phyloP scores from a whole-genome alignment of 2,888 invertebrate species.

The Pammene fasciana region DNA sequence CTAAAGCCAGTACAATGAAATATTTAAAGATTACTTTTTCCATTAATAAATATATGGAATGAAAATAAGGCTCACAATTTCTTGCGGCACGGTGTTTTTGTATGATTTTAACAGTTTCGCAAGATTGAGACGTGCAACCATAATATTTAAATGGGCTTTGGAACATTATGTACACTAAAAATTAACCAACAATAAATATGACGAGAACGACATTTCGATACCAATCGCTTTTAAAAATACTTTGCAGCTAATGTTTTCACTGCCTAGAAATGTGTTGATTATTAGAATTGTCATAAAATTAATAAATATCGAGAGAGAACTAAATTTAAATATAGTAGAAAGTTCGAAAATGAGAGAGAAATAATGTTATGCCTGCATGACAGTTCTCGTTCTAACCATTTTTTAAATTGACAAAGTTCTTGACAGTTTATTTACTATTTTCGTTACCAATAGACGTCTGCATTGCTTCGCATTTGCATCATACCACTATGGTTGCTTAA shows the following conservation, averaged over 20 bases:
- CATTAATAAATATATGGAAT: too few relatives aligned
- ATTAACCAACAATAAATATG: neutral
- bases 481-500: neutral
- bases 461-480: neutral
- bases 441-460: neutral
- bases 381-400: constrained; percentile 1
- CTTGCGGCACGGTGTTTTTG: too few relatives aligned
- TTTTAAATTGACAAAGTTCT: neutral
- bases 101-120: too few relatives aligned
- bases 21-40: too few relatives aligned
- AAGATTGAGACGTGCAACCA: neutral
- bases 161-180: neutral
- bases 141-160: neutral
- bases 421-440: too few relatives aligned
- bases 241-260: neutral
- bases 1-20: too few relatives aligned
- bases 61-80: too few relatives aligned
- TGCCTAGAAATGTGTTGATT: neutral
- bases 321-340: constrained; percentile 4
- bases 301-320: constrained; percentile 11
- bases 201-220: neutral
- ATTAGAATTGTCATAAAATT: neutral
- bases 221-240: neutral
- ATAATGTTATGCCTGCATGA: constrained; percentile 1
- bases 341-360: constrained; percentile 18